Evolutionary conservation across 37 sponge, comb jelly and placozoan species (phyloP).

Genomic region (Geodia barretti): DNA sequence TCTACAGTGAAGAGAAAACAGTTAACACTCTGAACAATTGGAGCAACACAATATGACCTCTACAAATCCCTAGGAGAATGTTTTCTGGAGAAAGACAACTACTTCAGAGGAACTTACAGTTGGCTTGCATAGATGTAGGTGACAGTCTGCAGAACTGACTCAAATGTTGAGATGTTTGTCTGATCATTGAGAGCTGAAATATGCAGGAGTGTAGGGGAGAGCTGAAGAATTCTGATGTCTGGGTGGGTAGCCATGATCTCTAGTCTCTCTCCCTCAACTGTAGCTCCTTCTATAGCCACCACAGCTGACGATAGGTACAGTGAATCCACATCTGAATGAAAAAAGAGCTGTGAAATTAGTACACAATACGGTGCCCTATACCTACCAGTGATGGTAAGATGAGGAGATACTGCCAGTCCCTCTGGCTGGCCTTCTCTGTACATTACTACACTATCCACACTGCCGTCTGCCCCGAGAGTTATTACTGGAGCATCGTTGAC

Average conservation of each 20-base stretch:
- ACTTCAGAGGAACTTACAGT: background rate
- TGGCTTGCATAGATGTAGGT: slow-evolving; percentile 22
- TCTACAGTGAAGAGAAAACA: background rate
- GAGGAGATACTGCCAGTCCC: slow-evolving; percentile 26
- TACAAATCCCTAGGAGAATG: too few relatives aligned
- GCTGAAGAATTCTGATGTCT: background rate
- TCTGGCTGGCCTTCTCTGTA: slow-evolving; percentile 57
- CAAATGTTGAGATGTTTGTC: slow-evolving; percentile 14
- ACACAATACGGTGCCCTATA: too few relatives aligned
- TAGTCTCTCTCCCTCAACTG: background rate
- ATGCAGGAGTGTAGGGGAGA: slow-evolving; percentile 2
- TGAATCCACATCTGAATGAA: slow-evolving; percentile 23
- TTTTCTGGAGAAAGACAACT: background rate
- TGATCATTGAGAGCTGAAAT: background rate
- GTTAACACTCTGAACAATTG: too few relatives aligned
- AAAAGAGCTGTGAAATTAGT: too few relatives aligned
- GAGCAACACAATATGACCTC: too few relatives aligned
- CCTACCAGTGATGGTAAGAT: slow-evolving; percentile 48
- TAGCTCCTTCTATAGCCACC: background rate
- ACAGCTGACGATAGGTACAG: slow-evolving; percentile 20
- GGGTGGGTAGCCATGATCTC: background rate
- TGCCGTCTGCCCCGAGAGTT: slow-evolving; percentile 24
- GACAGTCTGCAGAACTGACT: slow-evolving; percentile 30
- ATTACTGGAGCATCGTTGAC: slow-evolving; percentile 48
- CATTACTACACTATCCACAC: slow-evolving; percentile 51